phyloP scores from a whole-genome alignment of 2,888 invertebrate genomes.

The Neocrepidodera transversa region DNA sequence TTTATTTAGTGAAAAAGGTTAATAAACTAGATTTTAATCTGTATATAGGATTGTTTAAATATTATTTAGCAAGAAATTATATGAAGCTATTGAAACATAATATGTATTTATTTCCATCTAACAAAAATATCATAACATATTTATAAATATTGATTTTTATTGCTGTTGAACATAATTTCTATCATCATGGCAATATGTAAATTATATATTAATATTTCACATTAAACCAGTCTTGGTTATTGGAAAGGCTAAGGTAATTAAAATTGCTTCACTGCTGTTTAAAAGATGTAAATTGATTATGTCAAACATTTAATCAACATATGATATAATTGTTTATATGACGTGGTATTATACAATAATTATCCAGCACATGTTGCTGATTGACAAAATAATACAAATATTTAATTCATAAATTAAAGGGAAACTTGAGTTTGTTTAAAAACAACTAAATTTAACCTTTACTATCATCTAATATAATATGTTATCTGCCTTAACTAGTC shows the following conservation, averaged over 20 bases:
- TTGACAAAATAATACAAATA: conserved; percentile 21
- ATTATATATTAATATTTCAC: not conserved
- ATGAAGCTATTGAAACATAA: no score
- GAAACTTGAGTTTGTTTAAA: conserved; percentile 16
- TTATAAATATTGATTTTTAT: no score
- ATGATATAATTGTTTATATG: conserved; percentile 25
- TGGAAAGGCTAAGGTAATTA: not conserved
- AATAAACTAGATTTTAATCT: no score
- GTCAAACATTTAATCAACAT: conserved; percentile 9
- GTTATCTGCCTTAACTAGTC: conserved; percentile 6
- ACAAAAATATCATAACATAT: no score
- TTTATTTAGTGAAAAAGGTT: no score
- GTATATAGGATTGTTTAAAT: no score
- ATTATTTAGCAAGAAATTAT: no score
- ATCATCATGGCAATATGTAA: no score
- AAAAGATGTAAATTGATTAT: conserved; percentile 11
- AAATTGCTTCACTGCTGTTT: not conserved
- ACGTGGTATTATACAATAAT: not conserved
- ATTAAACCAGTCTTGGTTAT: not conserved
- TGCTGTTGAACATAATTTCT: no score
- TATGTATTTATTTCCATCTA: no score
- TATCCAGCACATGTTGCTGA: conserved; percentile 16
- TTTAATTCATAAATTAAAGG: conserved; percentile 13
- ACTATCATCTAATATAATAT: conserved; percentile 13
- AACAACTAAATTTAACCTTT: conserved; percentile 6